These are phyloP conservation scores for Ceratina japonica DNA, from an alignment of 1,140 invertebrate species.

Conservation along the genomic window DNA sequence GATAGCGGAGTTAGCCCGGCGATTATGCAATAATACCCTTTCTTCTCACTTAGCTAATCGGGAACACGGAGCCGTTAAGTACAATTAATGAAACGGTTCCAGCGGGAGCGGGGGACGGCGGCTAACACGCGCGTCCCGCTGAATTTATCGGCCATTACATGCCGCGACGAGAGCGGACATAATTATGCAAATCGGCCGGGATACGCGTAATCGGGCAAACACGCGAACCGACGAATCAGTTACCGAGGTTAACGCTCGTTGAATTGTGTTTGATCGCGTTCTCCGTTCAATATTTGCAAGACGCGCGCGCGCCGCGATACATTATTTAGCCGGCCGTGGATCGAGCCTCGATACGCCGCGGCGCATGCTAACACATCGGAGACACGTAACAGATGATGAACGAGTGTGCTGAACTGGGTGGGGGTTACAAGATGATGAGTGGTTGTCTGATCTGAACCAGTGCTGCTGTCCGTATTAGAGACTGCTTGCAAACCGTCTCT, in stretches of 20 bases:
- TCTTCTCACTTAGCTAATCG: conserved; percentile 17
- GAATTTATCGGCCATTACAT: conserved; percentile 49
- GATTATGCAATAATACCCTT: conserved; percentile 33
- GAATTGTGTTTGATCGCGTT: conserved; percentile 53
- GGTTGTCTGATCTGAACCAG: neutral
- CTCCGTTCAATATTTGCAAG: conserved; percentile 54
- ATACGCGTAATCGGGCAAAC: conserved; percentile 60
- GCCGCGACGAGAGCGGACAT: conserved; percentile 58
- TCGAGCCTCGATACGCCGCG: neutral
- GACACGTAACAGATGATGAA: too few relatives aligned
- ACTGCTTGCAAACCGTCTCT: neutral
- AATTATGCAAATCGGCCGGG: conserved; percentile 60
- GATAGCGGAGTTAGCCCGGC: conserved; percentile 15
- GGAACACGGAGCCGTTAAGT: conserved; percentile 15
- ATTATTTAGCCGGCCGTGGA: conserved; percentile 24
- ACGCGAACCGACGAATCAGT: conserved; percentile 58
- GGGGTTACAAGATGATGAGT: too few relatives aligned
- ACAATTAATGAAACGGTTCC: conserved; percentile 43
- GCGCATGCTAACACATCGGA: too few relatives aligned
- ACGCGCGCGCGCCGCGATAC: conserved; percentile 8
- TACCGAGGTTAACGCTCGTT: conserved; percentile 58
- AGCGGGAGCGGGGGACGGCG: too few relatives aligned
- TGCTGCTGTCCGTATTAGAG: neutral
- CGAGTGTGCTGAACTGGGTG: too few relatives aligned
- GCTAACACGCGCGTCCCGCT: conserved; percentile 17